A percentile compares a stretch with the other conserved stretches of the same genome.
Evolutionary conservation across 1,140 invertebrate species (phyloP).

Genomic region (Amphibalanus amphitrite): DNA sequence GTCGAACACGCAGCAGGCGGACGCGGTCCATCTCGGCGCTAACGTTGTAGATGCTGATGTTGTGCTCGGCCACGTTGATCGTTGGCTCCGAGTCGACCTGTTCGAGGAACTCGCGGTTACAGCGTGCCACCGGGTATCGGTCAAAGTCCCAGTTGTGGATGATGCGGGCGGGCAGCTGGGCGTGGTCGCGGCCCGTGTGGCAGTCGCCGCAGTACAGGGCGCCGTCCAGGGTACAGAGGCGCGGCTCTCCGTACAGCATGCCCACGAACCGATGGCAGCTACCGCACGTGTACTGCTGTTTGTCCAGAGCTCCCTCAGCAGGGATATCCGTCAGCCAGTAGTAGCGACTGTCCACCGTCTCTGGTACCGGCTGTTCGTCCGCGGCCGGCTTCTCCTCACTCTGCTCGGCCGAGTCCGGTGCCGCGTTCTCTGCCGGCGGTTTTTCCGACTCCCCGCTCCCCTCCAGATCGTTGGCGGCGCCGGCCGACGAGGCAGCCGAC

Average conservation of each 20-base stretch:
- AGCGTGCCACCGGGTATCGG: constrained; percentile 43
- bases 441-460: neutral
- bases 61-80: neutral
- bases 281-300: constrained; percentile 70
- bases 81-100: neutral
- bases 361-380: neutral
- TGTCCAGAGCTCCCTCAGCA: constrained; percentile 62
- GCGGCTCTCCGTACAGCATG: constrained; percentile 44
- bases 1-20: neutral
- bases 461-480: neutral
- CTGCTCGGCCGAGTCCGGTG: neutral
- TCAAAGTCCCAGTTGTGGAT: constrained; percentile 90
- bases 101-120: neutral
- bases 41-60: neutral
- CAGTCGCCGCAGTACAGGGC: constrained; percentile 67
- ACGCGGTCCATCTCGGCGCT: neutral
- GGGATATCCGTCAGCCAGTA: constrained; percentile 40
- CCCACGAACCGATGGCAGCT: constrained; percentile 59
- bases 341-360: neutral
- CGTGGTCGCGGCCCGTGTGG: constrained; percentile 55
- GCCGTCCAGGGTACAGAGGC: constrained; percentile 59
- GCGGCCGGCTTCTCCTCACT: constrained; percentile 19
- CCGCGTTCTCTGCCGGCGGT: neutral
- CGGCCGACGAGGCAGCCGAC: neutral
- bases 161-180: constrained; percentile 69